phyloP scores from a whole-genome alignment of 2,113 vertebrate species.

The Sinocyclocheilus anshuiensis region DNA sequence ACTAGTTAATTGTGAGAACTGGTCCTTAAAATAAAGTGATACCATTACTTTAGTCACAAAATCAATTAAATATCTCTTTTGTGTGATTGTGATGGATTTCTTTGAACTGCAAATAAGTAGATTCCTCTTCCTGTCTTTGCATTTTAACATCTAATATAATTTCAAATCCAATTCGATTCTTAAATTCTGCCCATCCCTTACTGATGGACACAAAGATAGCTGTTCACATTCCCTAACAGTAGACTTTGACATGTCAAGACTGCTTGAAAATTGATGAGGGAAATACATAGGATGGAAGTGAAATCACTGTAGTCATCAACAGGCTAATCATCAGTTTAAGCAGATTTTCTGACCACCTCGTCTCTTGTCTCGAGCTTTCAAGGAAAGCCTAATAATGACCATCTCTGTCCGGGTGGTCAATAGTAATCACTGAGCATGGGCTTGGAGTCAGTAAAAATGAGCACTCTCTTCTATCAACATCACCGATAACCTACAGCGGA shows the following conservation, averaged over 20 bases:
- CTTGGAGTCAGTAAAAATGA: constrained; percentile 49
- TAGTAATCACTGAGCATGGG: constrained; percentile 46
- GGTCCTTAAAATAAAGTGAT: no score
- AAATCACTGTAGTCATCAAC: background rate
- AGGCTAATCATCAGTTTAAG: background rate
- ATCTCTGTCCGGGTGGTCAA: background rate
- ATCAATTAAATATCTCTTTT: background rate
- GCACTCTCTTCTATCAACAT: constrained; percentile 33
- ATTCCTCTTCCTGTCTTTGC: background rate
- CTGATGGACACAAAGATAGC: background rate
- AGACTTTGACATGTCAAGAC: background rate
- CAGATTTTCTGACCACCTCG: background rate
- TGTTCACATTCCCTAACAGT: background rate
- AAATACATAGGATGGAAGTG: background rate
- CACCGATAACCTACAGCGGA: constrained; percentile 58
- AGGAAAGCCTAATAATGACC: constrained; percentile 4
- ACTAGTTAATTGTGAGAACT: no score
- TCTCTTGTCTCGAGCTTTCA: background rate
- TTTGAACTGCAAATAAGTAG: background rate
- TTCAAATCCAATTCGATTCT: background rate
- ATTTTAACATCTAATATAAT: background rate
- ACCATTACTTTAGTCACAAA: background rate
- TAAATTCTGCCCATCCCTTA: background rate
- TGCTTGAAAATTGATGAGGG: background rate
- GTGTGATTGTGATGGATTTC: background rate